phyloP scores from a whole-genome alignment of 2,113 vertebrate genomes.

The Alligator sinensis region DNA sequence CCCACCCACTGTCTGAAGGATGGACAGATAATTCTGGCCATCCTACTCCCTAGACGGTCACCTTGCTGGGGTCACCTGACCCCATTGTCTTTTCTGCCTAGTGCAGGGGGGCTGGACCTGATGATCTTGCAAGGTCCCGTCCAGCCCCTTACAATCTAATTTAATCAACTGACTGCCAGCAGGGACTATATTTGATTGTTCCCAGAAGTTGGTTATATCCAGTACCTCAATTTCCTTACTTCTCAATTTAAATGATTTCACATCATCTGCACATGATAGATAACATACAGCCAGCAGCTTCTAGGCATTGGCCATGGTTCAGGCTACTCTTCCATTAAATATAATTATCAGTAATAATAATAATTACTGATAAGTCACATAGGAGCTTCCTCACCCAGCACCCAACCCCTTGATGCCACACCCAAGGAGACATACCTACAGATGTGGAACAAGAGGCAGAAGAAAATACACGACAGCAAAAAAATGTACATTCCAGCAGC shows the following conservation, averaged over 20 bases:
- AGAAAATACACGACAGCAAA: no score
- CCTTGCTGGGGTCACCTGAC: neutral
- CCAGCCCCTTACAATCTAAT: no score
- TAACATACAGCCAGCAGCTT: neutral
- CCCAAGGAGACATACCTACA: no score
- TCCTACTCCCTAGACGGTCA: neutral
- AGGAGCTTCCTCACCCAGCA: no score
- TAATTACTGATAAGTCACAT: neutral
- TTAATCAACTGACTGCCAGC: neutral
- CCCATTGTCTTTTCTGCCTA: no score
- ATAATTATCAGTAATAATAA: neutral
- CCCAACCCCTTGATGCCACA: no score
- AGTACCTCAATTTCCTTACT: neutral
- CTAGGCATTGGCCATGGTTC: neutral
- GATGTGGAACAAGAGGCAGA: no score
- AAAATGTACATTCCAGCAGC: no score
- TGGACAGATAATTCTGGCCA: rapidly evolving
- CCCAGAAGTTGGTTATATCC: neutral
- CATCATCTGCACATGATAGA: neutral
- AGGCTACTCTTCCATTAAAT: neutral
- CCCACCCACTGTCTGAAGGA: neutral
- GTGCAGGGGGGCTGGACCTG: no score
- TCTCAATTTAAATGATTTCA: conserved; percentile 33
- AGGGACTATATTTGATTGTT: neutral
- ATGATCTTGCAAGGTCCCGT: no score